Percentiles rank a stretch among this genome's conserved stretches.
Evolutionary conservation across 2,797 vertebrate species (phyloP).

Genomic region (Champsocephalus esox): DNA sequence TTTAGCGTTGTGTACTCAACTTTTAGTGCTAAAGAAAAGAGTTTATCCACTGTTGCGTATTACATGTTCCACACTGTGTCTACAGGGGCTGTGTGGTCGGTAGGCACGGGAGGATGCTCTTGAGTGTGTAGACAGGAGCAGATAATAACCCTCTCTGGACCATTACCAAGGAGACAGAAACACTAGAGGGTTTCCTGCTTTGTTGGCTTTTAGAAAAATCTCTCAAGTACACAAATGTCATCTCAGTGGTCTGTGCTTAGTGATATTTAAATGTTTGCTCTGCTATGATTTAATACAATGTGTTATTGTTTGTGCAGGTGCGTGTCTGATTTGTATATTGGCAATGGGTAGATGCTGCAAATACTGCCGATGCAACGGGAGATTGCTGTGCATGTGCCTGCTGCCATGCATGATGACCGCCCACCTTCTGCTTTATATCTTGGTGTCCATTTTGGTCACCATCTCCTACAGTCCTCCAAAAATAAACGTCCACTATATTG

Average conservation of each 20-base stretch:
- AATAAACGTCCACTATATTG: conserved; percentile 78
- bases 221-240: conserved; percentile 19
- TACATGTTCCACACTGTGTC: conserved; percentile 48
- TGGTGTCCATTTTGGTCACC: conserved; percentile 85
- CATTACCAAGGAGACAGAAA: conserved; percentile 76
- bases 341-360: conserved; percentile 83
- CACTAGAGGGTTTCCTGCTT: conserved; percentile 56
- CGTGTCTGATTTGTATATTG: conserved; percentile 22
- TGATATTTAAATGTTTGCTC: neutral
- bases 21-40: neutral
- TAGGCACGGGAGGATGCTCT: conserved; percentile 55
- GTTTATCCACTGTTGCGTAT: conserved; percentile 10
- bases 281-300: neutral
- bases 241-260: conserved; percentile 7
- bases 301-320: conserved; percentile 44
- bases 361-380: conserved; percentile 81
- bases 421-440: conserved; percentile 84
- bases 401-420: conserved; percentile 87
- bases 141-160: conserved; percentile 80
- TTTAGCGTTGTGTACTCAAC: neutral
- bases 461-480: conserved; percentile 82
- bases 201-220: conserved; percentile 35
- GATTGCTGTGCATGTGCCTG: conserved; percentile 84
- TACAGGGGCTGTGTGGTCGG: conserved; percentile 43
- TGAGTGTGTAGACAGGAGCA: conserved; percentile 65